Percentiles rank a stretch among this genome's conserved stretches.
Conservation (phyloP, 2,797 vertebrate genomes). For the Rhinophrynus dorsalis region DNA sequence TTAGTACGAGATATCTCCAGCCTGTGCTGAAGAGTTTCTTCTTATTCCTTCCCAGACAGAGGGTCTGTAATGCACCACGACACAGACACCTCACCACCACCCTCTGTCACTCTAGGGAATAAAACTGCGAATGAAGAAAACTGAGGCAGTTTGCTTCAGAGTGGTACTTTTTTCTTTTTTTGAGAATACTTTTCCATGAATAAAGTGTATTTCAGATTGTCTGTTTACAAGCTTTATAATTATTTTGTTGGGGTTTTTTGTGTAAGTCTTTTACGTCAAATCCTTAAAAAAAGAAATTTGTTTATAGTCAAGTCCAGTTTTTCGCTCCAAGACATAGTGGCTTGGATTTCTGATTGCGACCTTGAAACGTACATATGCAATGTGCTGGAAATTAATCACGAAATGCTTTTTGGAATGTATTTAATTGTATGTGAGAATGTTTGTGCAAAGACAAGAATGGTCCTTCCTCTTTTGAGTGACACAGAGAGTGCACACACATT, state of each 20-base stretch:
- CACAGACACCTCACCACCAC: neutral
- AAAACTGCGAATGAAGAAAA: slow-evolving; percentile 71
- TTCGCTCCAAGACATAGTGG: slow-evolving; percentile 57
- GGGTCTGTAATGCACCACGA: neutral
- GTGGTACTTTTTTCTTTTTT: slow-evolving; percentile 92
- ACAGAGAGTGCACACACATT: no score
- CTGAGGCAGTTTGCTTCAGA: slow-evolving; percentile 77
- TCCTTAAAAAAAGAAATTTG: slow-evolving; percentile 61
- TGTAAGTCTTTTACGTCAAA: slow-evolving; percentile 70
- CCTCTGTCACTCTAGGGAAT: neutral
- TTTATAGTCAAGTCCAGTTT: slow-evolving; percentile 59
- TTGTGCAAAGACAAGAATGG: slow-evolving; percentile 61
- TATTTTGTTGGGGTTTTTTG: slow-evolving; percentile 65
- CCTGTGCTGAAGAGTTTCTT: slow-evolving; percentile 76
- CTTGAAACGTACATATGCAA: slow-evolving; percentile 73
- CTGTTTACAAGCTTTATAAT: slow-evolving; percentile 82
- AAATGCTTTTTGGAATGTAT: slow-evolving; percentile 14
- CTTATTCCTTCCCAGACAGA: slow-evolving; percentile 53
- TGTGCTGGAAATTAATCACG: slow-evolving; percentile 54
- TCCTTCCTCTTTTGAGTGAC: no score
- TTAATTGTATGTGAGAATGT: slow-evolving; percentile 65
- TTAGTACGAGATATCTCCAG: slow-evolving; percentile 65
- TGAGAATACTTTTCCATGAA: slow-evolving; percentile 83
- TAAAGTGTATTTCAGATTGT: slow-evolving; percentile 80
- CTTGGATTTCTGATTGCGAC: slow-evolving; percentile 58